Percentiles rank a stretch among this genome's conserved stretches.
phyloP scores from a whole-genome alignment of 2,888 invertebrate genomes.

The Drosophila hamatofila region DNA sequence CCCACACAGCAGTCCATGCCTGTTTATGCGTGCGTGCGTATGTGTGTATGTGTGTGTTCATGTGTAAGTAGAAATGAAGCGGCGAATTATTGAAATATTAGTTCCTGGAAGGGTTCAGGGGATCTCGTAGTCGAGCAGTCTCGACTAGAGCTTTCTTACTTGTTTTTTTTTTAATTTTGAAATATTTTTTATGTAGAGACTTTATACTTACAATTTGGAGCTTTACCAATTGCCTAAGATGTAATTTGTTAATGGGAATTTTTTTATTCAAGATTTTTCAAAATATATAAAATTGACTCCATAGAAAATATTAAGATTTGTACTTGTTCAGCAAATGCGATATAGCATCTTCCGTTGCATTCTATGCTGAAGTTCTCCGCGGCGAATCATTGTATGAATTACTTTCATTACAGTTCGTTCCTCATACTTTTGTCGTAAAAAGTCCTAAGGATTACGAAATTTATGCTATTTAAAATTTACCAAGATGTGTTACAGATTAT shows the following conservation, averaged over 20 bases:
- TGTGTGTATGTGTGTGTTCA: too few species aligned
- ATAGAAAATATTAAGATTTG: neutral
- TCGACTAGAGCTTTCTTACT: too few species aligned
- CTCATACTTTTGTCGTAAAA: constrained; percentile 92
- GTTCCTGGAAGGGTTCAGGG: too few species aligned
- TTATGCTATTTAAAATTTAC: neutral
- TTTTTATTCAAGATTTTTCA: constrained; percentile 20
- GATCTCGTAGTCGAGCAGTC: too few species aligned
- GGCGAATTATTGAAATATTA: too few species aligned
- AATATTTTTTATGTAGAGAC: neutral
- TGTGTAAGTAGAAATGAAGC: too few species aligned
- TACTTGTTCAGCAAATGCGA: constrained; percentile 89
- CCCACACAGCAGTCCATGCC: too few species aligned
- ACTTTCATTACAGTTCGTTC: constrained; percentile 95
- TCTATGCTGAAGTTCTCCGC: constrained; percentile 98
- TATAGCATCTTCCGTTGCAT: constrained; percentile 99
- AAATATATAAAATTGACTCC: constrained; percentile 2
- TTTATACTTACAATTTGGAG: neutral
- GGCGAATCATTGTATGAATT: constrained; percentile 95
- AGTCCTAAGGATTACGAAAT: constrained; percentile 87
- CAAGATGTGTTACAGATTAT: too few species aligned
- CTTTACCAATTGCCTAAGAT: too few species aligned
- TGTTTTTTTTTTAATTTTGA: too few species aligned
- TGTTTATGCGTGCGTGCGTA: too few species aligned
- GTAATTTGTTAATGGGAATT: neutral